Evolutionary conservation across 2,888 invertebrate species (phyloP), one percentile per base, ranked within the genome.

Genomic region (Allophyes oxyacanthae): DNA sequence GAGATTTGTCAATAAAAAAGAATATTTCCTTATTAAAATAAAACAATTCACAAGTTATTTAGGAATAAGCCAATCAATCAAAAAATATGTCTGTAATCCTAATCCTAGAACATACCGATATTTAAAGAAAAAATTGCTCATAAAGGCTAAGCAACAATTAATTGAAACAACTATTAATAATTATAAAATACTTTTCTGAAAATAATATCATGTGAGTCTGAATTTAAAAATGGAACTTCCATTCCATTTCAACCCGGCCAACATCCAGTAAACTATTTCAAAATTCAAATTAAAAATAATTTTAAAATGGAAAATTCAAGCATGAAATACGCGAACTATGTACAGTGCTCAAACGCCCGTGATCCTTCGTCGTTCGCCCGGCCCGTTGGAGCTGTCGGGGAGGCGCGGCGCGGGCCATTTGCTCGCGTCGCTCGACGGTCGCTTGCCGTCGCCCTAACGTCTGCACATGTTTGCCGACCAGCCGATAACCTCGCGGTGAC

Each of bases 381-480:
- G 28, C 38, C 34, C 56, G 49, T 49, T 34, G 42, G 37, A 15
- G 15, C 34, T 52, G 20, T 20, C 20, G 20, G 4, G 38, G 59
- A 25, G 37, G 57, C 20, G 52, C 37, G 42, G 54, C 53, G 56
- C 54, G 64, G 72, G 75, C 62, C 63, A 66, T 64, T 71, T 59
- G 15, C 46, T 51, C 53, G 40, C 38, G 46, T 38, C 62, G 49
- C 37, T 38, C 50, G 28, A 41, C 54, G 37, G 13, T 57, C 58
- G 51, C 45, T 41, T 43, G 54, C 63, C 57, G 67, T 56, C 72
- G 65, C 72, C 72, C 60, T 55, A 44, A 52, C 65, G 70, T 76
- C 74, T 70, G 75, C 67, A 70, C 61, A 70, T 78, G 70, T 75
- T 70, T 64, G 61, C 52, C 42, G 38, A 59, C 61, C 46, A 66